Conservation (phyloP, 2,888 invertebrate genomes). For the Matsumyia berberina region DNA sequence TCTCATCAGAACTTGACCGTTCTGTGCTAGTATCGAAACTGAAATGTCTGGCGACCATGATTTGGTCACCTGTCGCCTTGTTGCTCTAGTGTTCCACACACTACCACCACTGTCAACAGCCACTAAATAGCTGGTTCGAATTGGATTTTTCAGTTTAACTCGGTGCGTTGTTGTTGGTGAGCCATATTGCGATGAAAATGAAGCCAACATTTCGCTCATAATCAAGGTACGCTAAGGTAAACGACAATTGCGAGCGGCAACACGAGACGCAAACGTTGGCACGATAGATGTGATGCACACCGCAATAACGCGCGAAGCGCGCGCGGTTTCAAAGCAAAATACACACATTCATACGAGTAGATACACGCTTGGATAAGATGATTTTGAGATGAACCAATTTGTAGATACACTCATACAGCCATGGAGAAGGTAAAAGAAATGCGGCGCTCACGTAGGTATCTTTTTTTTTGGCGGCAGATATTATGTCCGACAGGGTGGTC, state of each 20-base stretch:
- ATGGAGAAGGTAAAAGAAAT: conserved; percentile 1
- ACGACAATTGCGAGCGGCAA: conserved; percentile 51
- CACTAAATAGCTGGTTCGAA: conserved; percentile 33
- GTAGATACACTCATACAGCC: conserved; percentile 1
- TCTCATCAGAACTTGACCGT: conserved; percentile 77
- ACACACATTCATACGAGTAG: neutral
- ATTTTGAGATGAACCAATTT: conserved; percentile 36
- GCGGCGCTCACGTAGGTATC: neutral
- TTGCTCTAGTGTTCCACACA: conserved; percentile 53
- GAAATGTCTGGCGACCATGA: conserved; percentile 75
- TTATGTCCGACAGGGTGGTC: conserved; percentile 19
- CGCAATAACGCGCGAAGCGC: conserved; percentile 7
- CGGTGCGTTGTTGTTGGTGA: conserved; percentile 15
- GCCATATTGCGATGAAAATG: conserved; percentile 48
- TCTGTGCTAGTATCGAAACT: conserved; percentile 78
- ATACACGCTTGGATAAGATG: neutral
- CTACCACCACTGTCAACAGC: conserved; percentile 10
- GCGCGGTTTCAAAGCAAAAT: conserved; percentile 11
- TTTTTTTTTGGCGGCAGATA: conserved; percentile 1
- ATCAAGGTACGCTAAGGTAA: conserved; percentile 64
- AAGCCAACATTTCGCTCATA: conserved; percentile 47
- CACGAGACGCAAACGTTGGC: conserved; percentile 26
- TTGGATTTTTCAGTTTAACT: conserved; percentile 49
- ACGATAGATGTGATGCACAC: conserved; percentile 24
- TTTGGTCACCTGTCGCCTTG: conserved; percentile 75